Base-by-base conservation (phyloP, 2,888 invertebrate species). In the Euphydryas editha region DNA sequence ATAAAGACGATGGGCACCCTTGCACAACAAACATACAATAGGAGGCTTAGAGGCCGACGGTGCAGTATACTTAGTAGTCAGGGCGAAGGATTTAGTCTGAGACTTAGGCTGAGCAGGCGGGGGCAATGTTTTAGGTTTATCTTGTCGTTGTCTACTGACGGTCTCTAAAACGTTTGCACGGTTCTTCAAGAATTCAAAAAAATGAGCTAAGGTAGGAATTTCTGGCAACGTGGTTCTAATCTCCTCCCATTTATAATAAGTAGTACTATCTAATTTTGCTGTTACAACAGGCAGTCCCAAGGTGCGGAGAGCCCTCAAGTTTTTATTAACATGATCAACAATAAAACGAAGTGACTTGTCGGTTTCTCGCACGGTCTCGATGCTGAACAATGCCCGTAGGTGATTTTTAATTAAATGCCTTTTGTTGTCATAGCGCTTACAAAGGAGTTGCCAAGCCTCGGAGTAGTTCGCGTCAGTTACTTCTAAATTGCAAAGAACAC, bases 191-290 rank as follows among this genome's bases (percentile, higher is more conserved):
- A 70, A 67, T 10, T 30, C 17, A 60, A 42, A 65, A 55, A 71
- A 69, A 2, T 60, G 44, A 10, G 59, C 42, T 37, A 69, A 55
- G 5, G 61, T 67, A 21, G 65, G 62, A n/a, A 18, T 59, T 24
- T 24, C 24, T 6, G 58, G 63, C 20, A 44, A 21, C 1, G 18
- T 49, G 42, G 47, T 67, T 37, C 67, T 60, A 55, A 17, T 47
- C 20, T 69, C 71, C 47, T 72, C 72, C 72, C 72, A 72, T 17
- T 63, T 62, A 18, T 67, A 42, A 17, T 56, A 42, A 54, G 68
- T 67, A 18, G 42, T 49, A 30, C 44, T 47, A 56, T 71, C 71
- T 11, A 71, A 57, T 58, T 68, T 72, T n/a, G 54, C 11, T n/a
- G 68, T 62, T 1, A 63, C 68, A 60, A 72, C 62, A 42, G 66